phyloP scores from a whole-genome alignment of 2,797 vertebrate genomes.

The Lacerta agilis region DNA sequence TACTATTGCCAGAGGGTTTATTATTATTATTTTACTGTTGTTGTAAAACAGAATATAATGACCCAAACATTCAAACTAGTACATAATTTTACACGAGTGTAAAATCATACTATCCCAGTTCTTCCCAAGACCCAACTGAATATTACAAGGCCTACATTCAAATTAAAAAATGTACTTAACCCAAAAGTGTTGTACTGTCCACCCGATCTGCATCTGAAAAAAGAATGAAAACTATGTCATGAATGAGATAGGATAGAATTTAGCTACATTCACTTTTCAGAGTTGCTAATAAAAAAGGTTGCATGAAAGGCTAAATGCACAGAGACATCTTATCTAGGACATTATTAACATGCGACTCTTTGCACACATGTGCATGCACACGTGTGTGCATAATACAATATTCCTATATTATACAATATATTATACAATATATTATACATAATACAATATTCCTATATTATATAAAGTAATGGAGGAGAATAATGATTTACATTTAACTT shows the following conservation, averaged over 20 bases:
- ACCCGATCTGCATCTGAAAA: slow-evolving; percentile 71
- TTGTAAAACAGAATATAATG: background rate
- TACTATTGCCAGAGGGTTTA: background rate
- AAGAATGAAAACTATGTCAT: background rate
- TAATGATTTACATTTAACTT: background rate
- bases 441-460: background rate
- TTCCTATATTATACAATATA: too few species aligned
- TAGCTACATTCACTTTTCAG: background rate
- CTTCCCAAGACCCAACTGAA: background rate
- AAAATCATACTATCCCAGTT: background rate
- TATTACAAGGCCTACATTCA: background rate
- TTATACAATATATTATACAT: too few species aligned
- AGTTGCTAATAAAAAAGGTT: background rate
- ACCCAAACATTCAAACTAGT: background rate
- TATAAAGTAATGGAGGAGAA: background rate
- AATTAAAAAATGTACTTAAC: slow-evolving; percentile 51
- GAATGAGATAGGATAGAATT: background rate
- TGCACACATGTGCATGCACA: background rate
- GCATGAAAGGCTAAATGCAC: background rate
- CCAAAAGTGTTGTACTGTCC: slow-evolving; percentile 72
- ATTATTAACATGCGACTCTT: background rate
- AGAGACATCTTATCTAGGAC: background rate
- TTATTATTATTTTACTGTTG: too few species aligned
- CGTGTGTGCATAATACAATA: background rate
- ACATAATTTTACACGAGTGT: background rate